Evolutionary conservation across 2,888 invertebrate genomes (phyloP).

Genomic region (Callinectes sapidus): DNA sequence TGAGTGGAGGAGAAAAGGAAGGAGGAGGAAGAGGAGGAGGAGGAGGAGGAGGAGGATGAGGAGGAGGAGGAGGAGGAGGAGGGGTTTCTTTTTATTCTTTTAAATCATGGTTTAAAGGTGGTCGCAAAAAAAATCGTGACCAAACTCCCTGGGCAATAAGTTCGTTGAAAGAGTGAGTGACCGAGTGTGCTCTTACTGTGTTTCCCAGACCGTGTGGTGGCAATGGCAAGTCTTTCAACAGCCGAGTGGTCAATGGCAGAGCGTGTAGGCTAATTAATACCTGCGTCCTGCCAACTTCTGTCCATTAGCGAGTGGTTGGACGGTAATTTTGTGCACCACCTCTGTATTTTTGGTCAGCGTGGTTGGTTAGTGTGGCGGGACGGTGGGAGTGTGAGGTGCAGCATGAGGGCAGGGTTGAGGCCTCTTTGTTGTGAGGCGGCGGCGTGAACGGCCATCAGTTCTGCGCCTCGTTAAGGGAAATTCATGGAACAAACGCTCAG

Average conservation of each 20-base stretch:
- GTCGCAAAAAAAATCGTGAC: not conserved
- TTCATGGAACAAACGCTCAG: not conserved
- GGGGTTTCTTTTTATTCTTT: not conserved
- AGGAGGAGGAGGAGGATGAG: too few relatives aligned
- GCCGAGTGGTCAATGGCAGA: not conserved
- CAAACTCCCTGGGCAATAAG: not conserved
- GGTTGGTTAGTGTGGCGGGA: not conserved
- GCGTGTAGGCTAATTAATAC: not conserved
- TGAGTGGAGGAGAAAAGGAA: not conserved
- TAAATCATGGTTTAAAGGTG: not conserved
- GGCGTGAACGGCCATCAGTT: constrained; percentile 21
- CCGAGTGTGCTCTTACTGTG: not conserved
- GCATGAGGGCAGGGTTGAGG: not conserved
- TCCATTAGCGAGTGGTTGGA: not conserved
- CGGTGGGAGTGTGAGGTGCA: not conserved
- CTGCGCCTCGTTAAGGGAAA: constrained; percentile 11
- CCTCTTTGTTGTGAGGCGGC: not conserved
- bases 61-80: too few relatives aligned
- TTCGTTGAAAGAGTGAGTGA: not conserved
- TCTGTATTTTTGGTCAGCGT: not conserved
- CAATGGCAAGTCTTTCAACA: not conserved
- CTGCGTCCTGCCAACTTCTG: not conserved
- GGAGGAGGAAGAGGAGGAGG: too few relatives aligned
- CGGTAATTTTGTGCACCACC: not conserved
- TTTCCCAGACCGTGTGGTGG: not conserved